Conservation (phyloP, 2,113 vertebrate genomes). For the Ciconia maguari region DNA sequence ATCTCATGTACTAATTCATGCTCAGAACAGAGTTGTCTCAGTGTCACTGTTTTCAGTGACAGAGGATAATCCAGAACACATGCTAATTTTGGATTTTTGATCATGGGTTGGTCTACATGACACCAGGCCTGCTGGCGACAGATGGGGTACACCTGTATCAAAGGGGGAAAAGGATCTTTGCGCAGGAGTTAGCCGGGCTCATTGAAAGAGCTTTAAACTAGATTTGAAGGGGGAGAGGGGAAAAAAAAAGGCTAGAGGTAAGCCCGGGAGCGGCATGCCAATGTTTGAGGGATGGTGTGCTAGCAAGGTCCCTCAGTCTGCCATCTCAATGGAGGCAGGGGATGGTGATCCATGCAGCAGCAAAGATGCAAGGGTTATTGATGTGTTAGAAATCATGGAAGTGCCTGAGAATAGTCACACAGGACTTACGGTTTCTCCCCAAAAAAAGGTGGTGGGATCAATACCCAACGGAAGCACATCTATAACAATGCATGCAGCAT, state of each 20-base stretch:
- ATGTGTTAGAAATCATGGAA: background rate
- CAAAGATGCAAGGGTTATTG: background rate
- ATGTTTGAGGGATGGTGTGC: background rate
- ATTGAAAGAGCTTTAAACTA: background rate
- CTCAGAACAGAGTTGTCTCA: background rate
- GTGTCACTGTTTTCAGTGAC: background rate
- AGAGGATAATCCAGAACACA: background rate
- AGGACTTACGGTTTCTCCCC: background rate
- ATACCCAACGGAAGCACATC: too few relatives aligned
- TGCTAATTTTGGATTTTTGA: background rate
- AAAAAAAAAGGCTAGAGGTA: background rate
- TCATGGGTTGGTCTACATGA: too few relatives aligned
- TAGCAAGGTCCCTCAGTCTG: too few relatives aligned
- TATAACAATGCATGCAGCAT: too few relatives aligned
- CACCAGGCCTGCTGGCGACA: background rate
- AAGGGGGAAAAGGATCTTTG: background rate
- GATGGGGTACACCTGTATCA: background rate
- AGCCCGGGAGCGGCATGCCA: background rate
- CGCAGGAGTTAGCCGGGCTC: background rate
- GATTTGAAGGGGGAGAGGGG: background rate
- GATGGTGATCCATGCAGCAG: background rate
- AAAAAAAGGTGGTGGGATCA: background rate
- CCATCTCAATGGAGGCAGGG: background rate
- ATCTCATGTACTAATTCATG: background rate
- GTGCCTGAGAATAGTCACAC: background rate